Base-by-base conservation (phyloP, 64 coral and sea anemone genomes). In the Stichodactyla helianthus region DNA sequence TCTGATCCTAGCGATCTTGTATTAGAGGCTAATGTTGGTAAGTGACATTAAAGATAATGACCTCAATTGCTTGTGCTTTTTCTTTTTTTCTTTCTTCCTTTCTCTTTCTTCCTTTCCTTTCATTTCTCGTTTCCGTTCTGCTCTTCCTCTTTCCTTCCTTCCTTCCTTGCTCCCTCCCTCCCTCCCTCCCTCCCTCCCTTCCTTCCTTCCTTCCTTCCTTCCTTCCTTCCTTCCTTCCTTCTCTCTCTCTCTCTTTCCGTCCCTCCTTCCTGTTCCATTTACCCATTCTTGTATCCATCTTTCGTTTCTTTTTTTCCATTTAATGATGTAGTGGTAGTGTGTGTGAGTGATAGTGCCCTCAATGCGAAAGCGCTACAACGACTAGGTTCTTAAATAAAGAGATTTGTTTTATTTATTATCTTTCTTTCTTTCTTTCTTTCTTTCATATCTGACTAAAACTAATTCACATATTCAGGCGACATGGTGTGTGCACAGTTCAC, bases 11-110 rank as follows among this genome's bases (percentile, higher is more conserved):
- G 62, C 61, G 97, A 95, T 82, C 82, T 94, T 1, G 88, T 95
- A 54, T 92, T 89, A 77, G 93, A 95, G 44, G 90, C 91, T 55
- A 86, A 93, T 86, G 68, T 90, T 81, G 90, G 94, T 97, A 85
- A 59, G 94, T 87, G 13, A n/a, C 9, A 6, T 0, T 2, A 44
- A 44, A 44, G 4, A 44, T 44, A 44, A 44, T 44, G 35, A 44
- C 35, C 35, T 44, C 35, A 3, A 44, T 44, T 10, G 2, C 61
- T 60, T 7, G 7, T 26, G 4, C 13, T 60, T 4, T 17, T 65
- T 65, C 0, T 9, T 65, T 65, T 65, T 65, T 9, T 4, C 3
- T 65, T 9, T 22, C 18, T n/a, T 65, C 19, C 7, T 8, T 65
- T 65, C 4, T 10, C 10, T 55, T 6, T 55, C 54, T 55, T 55